Conservation (phyloP, 2,113 vertebrate species). For the Sminthopsis crassicaudata region DNA sequence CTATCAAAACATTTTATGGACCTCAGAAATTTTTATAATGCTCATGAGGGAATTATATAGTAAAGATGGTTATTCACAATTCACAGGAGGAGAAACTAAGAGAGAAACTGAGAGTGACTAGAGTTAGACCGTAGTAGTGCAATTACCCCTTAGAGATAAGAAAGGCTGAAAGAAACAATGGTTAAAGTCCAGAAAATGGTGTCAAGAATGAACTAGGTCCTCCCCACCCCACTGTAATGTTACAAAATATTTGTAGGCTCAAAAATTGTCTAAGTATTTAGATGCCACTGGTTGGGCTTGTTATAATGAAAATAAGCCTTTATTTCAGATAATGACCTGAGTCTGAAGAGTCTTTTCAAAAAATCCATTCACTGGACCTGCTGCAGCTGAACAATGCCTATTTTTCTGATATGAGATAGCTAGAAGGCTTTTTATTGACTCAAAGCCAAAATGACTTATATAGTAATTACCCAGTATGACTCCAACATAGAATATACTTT, state of each 20-base stretch:
- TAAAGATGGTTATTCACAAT: conserved; percentile 5
- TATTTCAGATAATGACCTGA: conserved; percentile 28
- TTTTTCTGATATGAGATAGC: conserved; percentile 35
- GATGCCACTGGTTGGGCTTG: conserved; percentile 15
- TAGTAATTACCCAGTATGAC: conserved; percentile 50
- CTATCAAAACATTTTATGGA: neutral
- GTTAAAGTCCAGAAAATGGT: neutral
- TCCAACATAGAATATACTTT: conserved; percentile 18
- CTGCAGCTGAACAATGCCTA: conserved; percentile 29
- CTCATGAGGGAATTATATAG: neutral
- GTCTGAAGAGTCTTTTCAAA: neutral
- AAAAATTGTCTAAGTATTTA: conserved; percentile 1
- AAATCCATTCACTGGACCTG: conserved; percentile 13
- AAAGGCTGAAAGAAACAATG: neutral
- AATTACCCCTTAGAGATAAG: neutral
- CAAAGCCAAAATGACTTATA: conserved; percentile 52
- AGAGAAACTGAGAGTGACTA: neutral
- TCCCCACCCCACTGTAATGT: conserved; percentile 22
- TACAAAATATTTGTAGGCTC: conserved; percentile 3
- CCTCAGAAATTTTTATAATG: conserved; percentile 32
- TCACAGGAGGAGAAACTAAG: conserved; percentile 26
- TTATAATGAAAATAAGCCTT: conserved; percentile 32
- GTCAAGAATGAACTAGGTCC: neutral
- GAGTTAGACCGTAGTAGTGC: neutral
- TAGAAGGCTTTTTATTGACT: conserved; percentile 59